A percentile compares a stretch with the other conserved stretches of the same genome.
Conservation (phyloP, 2,797 vertebrate genomes). For the Acrocephalus scirpaceus region DNA sequence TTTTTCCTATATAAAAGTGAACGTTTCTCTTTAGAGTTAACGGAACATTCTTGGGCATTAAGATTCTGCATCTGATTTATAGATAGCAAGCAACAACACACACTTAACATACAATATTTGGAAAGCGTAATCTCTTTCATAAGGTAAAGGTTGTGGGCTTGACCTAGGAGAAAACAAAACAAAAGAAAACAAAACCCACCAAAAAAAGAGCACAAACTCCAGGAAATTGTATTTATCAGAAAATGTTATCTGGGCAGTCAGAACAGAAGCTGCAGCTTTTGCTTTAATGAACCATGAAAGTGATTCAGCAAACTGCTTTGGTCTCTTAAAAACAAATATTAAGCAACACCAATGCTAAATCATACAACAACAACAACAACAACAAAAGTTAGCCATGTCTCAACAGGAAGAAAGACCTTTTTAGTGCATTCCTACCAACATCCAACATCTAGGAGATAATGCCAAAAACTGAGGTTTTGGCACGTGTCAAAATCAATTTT, state of each 20-base stretch:
- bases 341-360: slow-evolving; percentile 55
- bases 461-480: not conserved
- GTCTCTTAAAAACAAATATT: slow-evolving; percentile 65
- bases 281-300: slow-evolving; percentile 69
- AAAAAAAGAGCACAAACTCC: not conserved
- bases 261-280: slow-evolving; percentile 68
- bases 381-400: not conserved
- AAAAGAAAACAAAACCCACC: not conserved
- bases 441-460: slow-evolving; percentile 2
- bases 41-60: slow-evolving; percentile 75
- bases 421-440: not conserved
- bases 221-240: slow-evolving; percentile 66
- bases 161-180: slow-evolving; percentile 56
- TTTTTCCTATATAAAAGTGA: slow-evolving; percentile 80
- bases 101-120: slow-evolving; percentile 69
- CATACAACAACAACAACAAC: not conserved
- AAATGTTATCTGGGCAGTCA: slow-evolving; percentile 66
- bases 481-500: slow-evolving; percentile 23
- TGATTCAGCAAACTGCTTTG: slow-evolving; percentile 69
- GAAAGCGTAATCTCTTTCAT: slow-evolving; percentile 60
- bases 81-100: slow-evolving; percentile 74
- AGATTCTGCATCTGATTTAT: slow-evolving; percentile 74
- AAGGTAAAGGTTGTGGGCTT: slow-evolving; percentile 57
- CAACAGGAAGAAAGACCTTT: not conserved
- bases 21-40: slow-evolving; percentile 74